Base-by-base conservation (phyloP, 2,113 vertebrate genomes). In the Onychostoma macrolepis region DNA sequence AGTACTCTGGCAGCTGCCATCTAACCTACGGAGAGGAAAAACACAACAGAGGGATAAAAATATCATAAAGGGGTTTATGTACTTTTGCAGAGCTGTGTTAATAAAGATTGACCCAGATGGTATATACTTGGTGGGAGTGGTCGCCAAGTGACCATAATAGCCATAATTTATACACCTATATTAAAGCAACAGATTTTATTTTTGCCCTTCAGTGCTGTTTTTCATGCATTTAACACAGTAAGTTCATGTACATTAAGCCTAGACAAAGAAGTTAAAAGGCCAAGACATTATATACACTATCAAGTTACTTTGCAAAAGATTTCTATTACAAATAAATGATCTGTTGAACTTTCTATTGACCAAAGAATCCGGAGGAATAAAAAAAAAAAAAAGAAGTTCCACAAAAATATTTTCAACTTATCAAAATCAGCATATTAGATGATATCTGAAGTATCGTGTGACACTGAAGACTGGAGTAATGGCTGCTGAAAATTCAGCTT, bases 101-200 rank as follows among this genome's bases (percentile, higher is more conserved):
- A 50, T 45, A 76, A 26, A 76, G 41, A 75, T 45, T 26, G 41
- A 45, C 72, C 41, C 41, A 75, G 5, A 48, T 76, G 5, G 24
- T 76, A 38, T 36, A 58, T 56, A 36, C 19, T 56, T 79, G 10
- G 11, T n/a, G 21, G 4, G 8, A n/a, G 43, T 56, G 30, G 85
- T 86, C 56, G 45, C 85, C 80, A 41, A 86, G 85, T 80, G 63
- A 80, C 76, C 53, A 65, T 12, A 26, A 30, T 43, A 45, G 17
- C 63, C 76, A 65, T 24, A 4, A 30, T 30, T 77, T 30, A 30
- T 36, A 79, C 30, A 69, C 45, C 45, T 56, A 63, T 45, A 24
- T 80, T 30, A 17, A 17, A 69, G 45, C 15, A 4, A 33, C 53
- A 67, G 2, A 28, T 48, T 61, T 75, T 80, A 19, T 76, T 67